Conservation (phyloP, 1,140 invertebrate species). For the Trichonephila inaurata region DNA sequence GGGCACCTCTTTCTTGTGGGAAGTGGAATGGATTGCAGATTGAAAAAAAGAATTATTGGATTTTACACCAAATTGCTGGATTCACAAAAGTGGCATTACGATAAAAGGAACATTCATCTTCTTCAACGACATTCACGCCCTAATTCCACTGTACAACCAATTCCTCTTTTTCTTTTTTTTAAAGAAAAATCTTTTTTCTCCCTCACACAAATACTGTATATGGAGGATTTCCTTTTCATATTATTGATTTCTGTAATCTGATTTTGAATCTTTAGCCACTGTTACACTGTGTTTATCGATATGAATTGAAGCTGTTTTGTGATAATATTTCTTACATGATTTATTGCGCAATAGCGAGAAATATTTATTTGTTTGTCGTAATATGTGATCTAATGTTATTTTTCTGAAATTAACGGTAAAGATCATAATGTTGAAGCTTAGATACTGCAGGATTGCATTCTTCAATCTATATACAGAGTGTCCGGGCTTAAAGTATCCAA, state of each 20-base stretch:
- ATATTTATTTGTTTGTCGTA: too few relatives aligned
- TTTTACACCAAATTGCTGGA: background rate
- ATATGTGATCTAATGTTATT: too few relatives aligned
- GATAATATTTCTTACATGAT: too few relatives aligned
- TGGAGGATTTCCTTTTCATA: background rate
- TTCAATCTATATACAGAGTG: too few relatives aligned
- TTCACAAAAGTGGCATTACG: conserved; percentile 8
- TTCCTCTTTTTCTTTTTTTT: background rate
- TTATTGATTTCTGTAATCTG: background rate
- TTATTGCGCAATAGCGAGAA: too few relatives aligned
- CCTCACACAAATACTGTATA: background rate
- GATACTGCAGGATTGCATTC: too few relatives aligned
- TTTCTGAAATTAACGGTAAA: too few relatives aligned
- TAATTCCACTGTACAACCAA: background rate
- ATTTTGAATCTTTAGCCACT: too few relatives aligned
- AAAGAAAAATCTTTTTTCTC: background rate
- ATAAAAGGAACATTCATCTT: conserved; percentile 28
- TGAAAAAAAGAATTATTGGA: background rate
- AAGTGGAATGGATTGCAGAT: background rate
- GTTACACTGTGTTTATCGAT: too few relatives aligned
- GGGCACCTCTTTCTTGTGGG: background rate
- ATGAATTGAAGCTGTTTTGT: too few relatives aligned
- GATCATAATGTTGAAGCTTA: too few relatives aligned
- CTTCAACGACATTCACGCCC: background rate
- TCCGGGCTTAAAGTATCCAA: too few relatives aligned